phyloP scores from a whole-genome alignment of 2,888 invertebrate species.

The Lutraria lutraria region DNA sequence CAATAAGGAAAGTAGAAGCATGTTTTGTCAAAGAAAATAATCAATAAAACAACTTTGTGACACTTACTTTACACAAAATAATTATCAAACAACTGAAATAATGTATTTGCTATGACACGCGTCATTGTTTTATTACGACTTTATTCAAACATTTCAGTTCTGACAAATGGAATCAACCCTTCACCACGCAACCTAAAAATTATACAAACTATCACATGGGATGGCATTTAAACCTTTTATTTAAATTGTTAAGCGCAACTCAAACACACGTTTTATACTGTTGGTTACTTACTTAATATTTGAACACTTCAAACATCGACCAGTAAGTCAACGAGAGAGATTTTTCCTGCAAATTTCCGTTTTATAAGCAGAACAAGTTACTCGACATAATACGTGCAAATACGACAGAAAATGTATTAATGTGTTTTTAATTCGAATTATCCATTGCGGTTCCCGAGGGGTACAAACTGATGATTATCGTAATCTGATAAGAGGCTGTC shows the following conservation, averaged over 20 bases:
- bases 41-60: not conserved
- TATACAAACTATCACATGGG: not conserved
- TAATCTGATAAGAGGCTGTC: constrained; percentile 7
- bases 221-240: not conserved
- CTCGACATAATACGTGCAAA: not conserved
- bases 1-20: too few relatives aligned
- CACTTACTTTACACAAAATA: not conserved
- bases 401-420: not conserved
- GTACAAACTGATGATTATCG: not conserved
- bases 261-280: not conserved
- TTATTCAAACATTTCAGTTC: not conserved
- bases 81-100: not conserved
- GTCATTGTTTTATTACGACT: not conserved
- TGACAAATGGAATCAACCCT: not conserved
- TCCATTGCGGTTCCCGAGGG: constrained; percentile 9
- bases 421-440: constrained; percentile 21
- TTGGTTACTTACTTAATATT: not conserved
- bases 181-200: not conserved
- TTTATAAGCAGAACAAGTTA: not conserved
- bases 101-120: not conserved
- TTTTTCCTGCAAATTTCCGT: not conserved
- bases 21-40: not conserved
- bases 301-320: not conserved
- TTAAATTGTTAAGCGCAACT: not conserved
- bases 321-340: not conserved